Evolutionary conservation across 2,113 vertebrate genomes (phyloP), one percentile per base, ranked within the genome.

Genomic region (Cariama cristata): DNA sequence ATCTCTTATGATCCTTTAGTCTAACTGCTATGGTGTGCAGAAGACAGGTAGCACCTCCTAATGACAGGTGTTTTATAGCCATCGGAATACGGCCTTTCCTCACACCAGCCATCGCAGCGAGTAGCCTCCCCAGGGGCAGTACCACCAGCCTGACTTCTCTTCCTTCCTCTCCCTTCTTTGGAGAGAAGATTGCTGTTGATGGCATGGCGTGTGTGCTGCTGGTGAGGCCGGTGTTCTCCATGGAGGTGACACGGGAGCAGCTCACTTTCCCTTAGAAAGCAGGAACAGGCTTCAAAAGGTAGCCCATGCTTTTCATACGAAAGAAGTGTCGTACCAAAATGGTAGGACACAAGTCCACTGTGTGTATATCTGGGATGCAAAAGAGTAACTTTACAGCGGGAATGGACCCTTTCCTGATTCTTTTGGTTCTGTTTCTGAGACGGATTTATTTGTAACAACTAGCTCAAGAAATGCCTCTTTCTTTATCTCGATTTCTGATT

Each of bases 401-500:
- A 76, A 93, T 33, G 9, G 35, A 27, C 19, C 21, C 9, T 79
- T 63, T 80, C 32, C 32, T 69, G 52, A 56, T 55, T 59, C 12
- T 79, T 86, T 72, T 83, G 21, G 11, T 77, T 93, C 69, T 93
- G 40, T 42, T 92, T 89, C 38, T 87, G n/a, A 33, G 19, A 59
- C 18, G 11, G 33, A 21, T 58, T 91, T 89, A 8, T 55, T 66
- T 94, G 23, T 77, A 30, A 73, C 4, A 24, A 11, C 35, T 60
- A 30, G 14, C 26, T 52, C 20, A 93, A 88, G 58, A 73, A 22
- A 71, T n/a, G 20, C 16, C 72, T 89, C 45, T 55, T 92, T 75
- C 83, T 85, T 81, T 33, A 47, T 81, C 20, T 91, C 19, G 1
- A 35, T 69, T 94, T 92, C 80, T 67, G 58, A 89, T 90, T 96